Base-by-base conservation (phyloP, 2,113 vertebrate species). In the Toxostoma redivivum region DNA sequence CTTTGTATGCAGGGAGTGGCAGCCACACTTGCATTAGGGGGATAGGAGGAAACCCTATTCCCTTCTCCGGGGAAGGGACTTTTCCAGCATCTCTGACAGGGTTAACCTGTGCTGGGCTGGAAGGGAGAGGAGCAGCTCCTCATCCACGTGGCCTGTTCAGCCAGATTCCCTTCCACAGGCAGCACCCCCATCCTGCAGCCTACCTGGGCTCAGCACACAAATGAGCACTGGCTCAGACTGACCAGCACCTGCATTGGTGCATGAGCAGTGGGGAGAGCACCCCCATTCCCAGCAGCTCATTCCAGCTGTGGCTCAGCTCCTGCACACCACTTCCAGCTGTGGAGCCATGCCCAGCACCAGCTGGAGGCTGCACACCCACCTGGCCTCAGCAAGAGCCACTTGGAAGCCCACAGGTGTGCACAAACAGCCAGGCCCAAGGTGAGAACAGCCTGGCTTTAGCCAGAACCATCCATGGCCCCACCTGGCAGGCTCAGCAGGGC, bases 131-230 rank as follows among this genome's bases (percentile, higher is more conserved):
- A 74, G 15, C 38, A 89, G 48, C 28, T 47, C 30, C n/a, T 37
- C n/a, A 51, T 31, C 30, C 35, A 7, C 30, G 5, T 0, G 5
- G 35, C 17, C 51, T 12, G 15, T 10, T 86, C 67, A 62, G 57
- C 33, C 42, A 45, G 45, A 16, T 5, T 58, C 27, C 4, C 56
- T 58, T n/a, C 37, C 35, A 16, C 37, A 72, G 30, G 51, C 47
- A 47, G 20, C 20, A 14, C 15, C n/a, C n/a, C 3, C 2, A 37
- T 9, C 66, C 9, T 1, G 0, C 57, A 61, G 57, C 66, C 24
- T 14, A 16, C 10, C 47, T 10, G 13, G 6, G 20, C 33, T 78
- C 28, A 1, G 25, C 60, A 11, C 86, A 45, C 35, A 30, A 3
- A 12, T 1, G 11, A 70, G 45, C 11, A 2, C 9, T 10, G 38